Conservation (phyloP, 2,113 vertebrate species). For the Myrmophylax atrothorax region DNA sequence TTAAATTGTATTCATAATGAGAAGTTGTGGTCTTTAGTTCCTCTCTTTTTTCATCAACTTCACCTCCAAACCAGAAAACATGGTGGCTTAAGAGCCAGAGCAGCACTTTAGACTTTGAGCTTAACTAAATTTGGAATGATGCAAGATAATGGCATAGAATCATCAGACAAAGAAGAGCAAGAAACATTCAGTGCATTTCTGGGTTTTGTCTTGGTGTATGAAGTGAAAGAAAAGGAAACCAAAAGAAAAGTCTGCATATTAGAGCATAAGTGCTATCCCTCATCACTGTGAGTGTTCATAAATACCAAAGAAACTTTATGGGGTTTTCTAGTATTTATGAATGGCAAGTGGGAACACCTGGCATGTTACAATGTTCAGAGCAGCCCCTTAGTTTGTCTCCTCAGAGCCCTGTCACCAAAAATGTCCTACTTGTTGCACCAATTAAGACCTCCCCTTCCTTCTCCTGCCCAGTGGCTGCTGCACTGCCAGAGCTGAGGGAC, state of each 20-base stretch:
- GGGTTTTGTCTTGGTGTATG: neutral
- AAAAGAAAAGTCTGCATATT: neutral
- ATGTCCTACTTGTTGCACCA: neutral
- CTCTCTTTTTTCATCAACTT: neutral
- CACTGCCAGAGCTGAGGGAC: neutral
- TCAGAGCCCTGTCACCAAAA: neutral
- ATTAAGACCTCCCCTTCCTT: neutral
- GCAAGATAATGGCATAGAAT: neutral
- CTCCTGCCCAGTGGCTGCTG: neutral
- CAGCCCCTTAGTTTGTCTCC: neutral
- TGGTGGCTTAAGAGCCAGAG: neutral
- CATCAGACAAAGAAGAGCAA: neutral
- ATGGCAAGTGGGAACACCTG: neutral
- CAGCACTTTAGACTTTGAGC: neutral
- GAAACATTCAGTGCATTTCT: neutral
- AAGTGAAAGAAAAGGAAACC: neutral
- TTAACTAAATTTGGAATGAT: neutral
- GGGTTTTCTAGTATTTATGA: neutral
- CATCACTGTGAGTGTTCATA: neutral
- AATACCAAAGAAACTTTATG: neutral
- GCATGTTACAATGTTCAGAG: neutral
- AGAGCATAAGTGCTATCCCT: neutral
- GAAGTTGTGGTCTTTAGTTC: neutral
- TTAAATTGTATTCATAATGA: neutral
- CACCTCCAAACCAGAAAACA: neutral